A percentile compares a stretch with the other conserved stretches of the same genome.
Evolutionary conservation across 2,888 invertebrate genomes (phyloP).

Genomic region (Julus scandinavius): DNA sequence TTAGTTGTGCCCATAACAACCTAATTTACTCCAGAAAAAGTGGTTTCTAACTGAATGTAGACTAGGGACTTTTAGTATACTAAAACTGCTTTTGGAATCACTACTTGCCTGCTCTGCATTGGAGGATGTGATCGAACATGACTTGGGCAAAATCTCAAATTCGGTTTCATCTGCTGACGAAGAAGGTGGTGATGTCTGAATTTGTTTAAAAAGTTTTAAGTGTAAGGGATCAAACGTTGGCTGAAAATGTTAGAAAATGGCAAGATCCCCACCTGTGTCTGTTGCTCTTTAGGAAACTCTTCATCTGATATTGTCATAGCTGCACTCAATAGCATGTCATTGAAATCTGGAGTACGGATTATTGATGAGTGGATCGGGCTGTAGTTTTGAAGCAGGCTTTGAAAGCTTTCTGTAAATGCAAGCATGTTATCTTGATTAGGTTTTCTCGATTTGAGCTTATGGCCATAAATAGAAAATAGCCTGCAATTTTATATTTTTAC

Average conservation of each 20-base stretch:
- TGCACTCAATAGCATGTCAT: constrained; percentile 51
- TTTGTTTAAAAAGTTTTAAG: not conserved
- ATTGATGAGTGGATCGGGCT: constrained; percentile 55
- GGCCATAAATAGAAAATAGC: too few relatives aligned
- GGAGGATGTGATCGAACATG: constrained; percentile 57
- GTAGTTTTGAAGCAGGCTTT: constrained; percentile 56
- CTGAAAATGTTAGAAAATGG: not conserved
- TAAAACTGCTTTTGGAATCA: not conserved
- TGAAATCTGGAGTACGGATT: constrained; percentile 57
- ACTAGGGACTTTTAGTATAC: not conserved
- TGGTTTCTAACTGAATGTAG: too few relatives aligned
- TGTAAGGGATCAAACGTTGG: not conserved
- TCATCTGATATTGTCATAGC: not conserved
- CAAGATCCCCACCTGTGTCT: not conserved
- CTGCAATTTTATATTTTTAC: too few relatives aligned
- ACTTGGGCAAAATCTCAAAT: constrained; percentile 62
- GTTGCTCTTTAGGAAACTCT: not conserved
- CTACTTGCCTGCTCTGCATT: constrained; percentile 59
- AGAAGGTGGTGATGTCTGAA: not conserved
- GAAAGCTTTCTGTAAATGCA: constrained; percentile 56
- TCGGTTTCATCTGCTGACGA: constrained; percentile 58
- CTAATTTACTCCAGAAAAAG: too few relatives aligned
- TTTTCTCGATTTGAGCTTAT: not conserved
- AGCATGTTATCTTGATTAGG: not conserved
- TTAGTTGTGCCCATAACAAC: not conserved